Conservation (phyloP, 2,888 invertebrate species). For the Watsonalla cultraria region DNA sequence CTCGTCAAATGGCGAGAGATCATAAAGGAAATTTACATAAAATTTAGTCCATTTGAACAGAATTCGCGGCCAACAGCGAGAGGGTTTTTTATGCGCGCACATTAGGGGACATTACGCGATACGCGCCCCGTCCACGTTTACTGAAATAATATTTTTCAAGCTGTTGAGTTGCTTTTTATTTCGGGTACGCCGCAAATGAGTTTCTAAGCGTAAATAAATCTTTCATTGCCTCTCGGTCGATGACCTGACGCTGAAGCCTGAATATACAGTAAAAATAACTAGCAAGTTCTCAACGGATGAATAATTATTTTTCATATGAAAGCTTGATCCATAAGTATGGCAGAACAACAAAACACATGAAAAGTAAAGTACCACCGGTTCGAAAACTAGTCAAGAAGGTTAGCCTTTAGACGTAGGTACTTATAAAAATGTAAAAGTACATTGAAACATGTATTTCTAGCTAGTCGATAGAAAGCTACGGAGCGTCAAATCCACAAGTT, state of each 20-base stretch:
- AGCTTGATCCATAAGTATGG: no score
- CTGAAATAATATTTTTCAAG: constrained; percentile 68
- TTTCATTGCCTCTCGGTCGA: constrained; percentile 37
- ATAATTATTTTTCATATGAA: not conserved
- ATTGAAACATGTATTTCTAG: constrained; percentile 16
- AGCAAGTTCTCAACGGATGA: constrained; percentile 1
- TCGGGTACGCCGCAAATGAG: constrained; percentile 59
- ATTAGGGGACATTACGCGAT: constrained; percentile 60
- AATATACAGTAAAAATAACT: no score
- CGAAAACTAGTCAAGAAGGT: no score
- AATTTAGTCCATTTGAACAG: constrained; percentile 53
- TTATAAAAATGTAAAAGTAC: not conserved
- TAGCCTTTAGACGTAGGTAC: not conserved
- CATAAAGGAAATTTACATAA: constrained; percentile 62
- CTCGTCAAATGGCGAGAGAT: constrained; percentile 52
- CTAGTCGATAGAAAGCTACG: constrained; percentile 15
- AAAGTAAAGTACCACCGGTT: no score
- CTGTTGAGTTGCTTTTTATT: constrained; percentile 68
- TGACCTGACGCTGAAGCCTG: constrained; percentile 17
- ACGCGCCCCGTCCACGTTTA: constrained; percentile 33
- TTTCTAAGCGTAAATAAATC: constrained; percentile 70
- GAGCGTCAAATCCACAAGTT: constrained; percentile 46
- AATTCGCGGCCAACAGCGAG: constrained; percentile 41
- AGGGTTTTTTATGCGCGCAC: constrained; percentile 54
- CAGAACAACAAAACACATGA: no score